A percentile compares a stretch with the other conserved stretches of the same genome.
phyloP scores from a whole-genome alignment of 2,888 invertebrate genomes.

The Mythimna pallens region DNA sequence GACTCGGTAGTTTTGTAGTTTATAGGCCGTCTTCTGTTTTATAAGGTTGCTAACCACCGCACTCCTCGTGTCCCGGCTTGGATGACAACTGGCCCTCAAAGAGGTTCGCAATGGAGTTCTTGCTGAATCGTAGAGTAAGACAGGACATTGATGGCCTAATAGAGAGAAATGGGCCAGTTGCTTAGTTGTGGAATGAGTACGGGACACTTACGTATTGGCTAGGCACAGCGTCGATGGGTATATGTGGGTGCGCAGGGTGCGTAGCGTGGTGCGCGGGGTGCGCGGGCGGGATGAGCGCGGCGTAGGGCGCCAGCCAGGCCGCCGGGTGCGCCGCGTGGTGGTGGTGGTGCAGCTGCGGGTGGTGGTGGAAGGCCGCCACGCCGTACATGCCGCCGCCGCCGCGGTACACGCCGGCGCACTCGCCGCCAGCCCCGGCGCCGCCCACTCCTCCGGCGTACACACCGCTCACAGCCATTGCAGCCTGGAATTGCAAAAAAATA shows the following conservation, averaged over 20 bases:
- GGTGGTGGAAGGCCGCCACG: constrained; percentile 86
- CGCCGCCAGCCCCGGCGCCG: constrained; percentile 80
- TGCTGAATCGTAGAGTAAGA: constrained; percentile 30
- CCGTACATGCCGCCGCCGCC: constrained; percentile 85
- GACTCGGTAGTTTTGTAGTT: constrained; percentile 43
- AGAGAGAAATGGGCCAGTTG: constrained; percentile 36
- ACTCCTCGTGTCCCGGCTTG: constrained; percentile 56
- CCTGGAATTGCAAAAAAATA: constrained; percentile 64
- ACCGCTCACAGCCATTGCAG: constrained; percentile 87
- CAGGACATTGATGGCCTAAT: constrained; percentile 18
- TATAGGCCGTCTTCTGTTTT: constrained; percentile 46
- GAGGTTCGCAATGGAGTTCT: constrained; percentile 14
- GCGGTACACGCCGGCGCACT: constrained; percentile 86
- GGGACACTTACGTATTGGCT: constrained; percentile 87
- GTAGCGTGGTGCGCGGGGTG: constrained; percentile 82
- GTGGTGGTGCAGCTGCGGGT: constrained; percentile 86
- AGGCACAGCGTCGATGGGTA: constrained; percentile 88
- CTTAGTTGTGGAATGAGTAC: constrained; percentile 44
- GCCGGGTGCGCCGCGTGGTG: constrained; percentile 85
- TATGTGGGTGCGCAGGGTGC: constrained; percentile 84
- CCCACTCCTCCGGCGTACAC: constrained; percentile 84
- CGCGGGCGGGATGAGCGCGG: constrained; percentile 83
- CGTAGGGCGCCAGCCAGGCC: constrained; percentile 88
- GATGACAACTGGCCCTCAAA: constrained; percentile 38
- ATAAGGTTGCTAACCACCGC: constrained; percentile 50